Evolutionary conservation across 2,888 invertebrate genomes (phyloP).

Genomic region (Protodeltote pygarga): DNA sequence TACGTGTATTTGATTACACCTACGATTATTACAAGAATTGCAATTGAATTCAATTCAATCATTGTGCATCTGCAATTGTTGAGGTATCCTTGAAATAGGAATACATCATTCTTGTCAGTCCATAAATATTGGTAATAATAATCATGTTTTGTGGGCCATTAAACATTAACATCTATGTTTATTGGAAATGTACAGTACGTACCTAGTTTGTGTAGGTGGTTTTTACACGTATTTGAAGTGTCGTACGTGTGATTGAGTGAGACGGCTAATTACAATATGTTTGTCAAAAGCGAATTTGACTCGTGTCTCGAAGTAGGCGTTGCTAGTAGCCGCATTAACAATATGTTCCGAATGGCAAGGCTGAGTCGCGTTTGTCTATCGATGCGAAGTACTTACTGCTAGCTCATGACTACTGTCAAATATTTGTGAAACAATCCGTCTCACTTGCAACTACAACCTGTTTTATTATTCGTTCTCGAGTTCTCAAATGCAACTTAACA

Average conservation of each 20-base stretch:
- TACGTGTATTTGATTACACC: slow-evolving; percentile 53
- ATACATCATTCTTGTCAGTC: slow-evolving; percentile 49
- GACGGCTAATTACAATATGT: slow-evolving; percentile 62
- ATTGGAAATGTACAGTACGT: slow-evolving; percentile 55
- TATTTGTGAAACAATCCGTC: slow-evolving; percentile 54
- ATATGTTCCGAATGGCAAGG: slow-evolving; percentile 64
- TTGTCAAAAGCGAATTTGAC: slow-evolving; percentile 61
- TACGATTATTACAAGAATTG: slow-evolving; percentile 52
- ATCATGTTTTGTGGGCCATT: slow-evolving; percentile 57
- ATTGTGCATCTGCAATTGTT: slow-evolving; percentile 55
- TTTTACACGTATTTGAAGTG: slow-evolving; percentile 43
- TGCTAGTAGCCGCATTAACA: slow-evolving; percentile 47
- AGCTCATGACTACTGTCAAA: slow-evolving; percentile 60
- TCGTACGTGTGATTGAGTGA: slow-evolving; percentile 51
- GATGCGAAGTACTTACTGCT: slow-evolving; percentile 60
- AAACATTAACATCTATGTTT: slow-evolving; percentile 58
- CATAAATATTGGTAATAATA: slow-evolving; percentile 56
- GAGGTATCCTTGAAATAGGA: slow-evolving; percentile 56
- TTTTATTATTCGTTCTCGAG: slow-evolving; percentile 13
- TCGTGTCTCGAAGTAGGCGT: slow-evolving; percentile 62
- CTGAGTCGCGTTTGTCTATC: slow-evolving; percentile 61
- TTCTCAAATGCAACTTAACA: slow-evolving; percentile 14
- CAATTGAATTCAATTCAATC: slow-evolving; percentile 59
- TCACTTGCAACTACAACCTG: slow-evolving; percentile 29
- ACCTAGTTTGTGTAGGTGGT: slow-evolving; percentile 43